Evolutionary conservation across 2,113 vertebrate species (phyloP).

Genomic region (Cromileptes altivelis): DNA sequence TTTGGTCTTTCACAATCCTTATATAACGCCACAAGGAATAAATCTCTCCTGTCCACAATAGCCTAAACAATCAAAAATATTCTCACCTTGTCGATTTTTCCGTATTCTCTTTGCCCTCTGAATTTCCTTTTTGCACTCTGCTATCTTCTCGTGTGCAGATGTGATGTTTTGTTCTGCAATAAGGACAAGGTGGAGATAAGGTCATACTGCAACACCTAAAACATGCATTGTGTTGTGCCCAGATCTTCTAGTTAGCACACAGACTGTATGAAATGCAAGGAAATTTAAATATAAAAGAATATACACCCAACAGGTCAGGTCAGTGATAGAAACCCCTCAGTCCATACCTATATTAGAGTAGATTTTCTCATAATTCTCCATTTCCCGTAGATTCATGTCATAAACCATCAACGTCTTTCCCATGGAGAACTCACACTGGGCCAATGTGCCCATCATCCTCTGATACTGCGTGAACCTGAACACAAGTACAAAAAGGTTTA

Average conservation of each 20-base stretch:
- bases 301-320: background rate
- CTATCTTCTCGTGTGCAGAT: conserved; percentile 96
- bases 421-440: conserved; percentile 99
- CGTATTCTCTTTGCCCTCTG: conserved; percentile 97
- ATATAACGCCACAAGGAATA: background rate
- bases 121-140: conserved; percentile 98
- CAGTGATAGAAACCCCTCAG: background rate
- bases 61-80: background rate
- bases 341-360: conserved; percentile 93
- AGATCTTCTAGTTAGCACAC: background rate
- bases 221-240: background rate
- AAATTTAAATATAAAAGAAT: background rate
- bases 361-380: conserved; percentile 99
- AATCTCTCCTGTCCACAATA: background rate
- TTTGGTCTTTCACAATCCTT: background rate
- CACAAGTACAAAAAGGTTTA: background rate
- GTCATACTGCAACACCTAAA: background rate
- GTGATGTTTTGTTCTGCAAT: conserved; percentile 92
- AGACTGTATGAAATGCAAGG: background rate
- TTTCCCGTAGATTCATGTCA: conserved; percentile 98
- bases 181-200: background rate
- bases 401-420: conserved; percentile 97
- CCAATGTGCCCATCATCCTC: conserved; percentile 94
- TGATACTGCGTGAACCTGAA: conserved; percentile 95
- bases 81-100: conserved; percentile 97